Evolutionary conservation across 2,888 invertebrate genomes (phyloP), one percentile per base, ranked within the genome.

Genomic region (Thereva unica): DNA sequence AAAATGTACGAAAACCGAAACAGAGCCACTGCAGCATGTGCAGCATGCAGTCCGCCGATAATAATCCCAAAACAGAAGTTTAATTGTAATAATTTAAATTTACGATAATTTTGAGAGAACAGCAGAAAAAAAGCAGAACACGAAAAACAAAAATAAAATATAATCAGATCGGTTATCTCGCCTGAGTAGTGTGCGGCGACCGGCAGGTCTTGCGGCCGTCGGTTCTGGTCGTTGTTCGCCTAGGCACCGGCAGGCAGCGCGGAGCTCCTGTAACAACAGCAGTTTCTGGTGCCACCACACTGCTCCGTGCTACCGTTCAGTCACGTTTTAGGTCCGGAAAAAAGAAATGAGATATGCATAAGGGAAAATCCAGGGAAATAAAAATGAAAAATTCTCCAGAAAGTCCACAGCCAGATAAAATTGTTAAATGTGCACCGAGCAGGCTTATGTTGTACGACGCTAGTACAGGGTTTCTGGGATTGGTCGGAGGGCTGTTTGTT

Each of bases 31-130:
- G 50, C 50, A 40, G 50, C 61, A 37, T 50, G 61, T 61, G 61
- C 61, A 61, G 50, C 59, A 59, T 49, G 59, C 10, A 38, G 45
- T 59, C 61, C 12, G 50, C 38, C 61, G 61, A 61, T 61, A 61
- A 61, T 61, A 50, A 61, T 61, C 61, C 61, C 40, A 45, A 61
- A 61, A 61, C 61, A 61, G 50, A 61, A 61, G 61, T 61, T 61
- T 61, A 61, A 61, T 61, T 61, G 61, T 61, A 61, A 61, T 61
- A 61, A 61, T 61, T 61, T 61, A 61, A 61, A 61, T 61, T 61
- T 61, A 61, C 61, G 61, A 61, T 61, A 61, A 41, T 50, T 53
- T 53, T 38, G 23, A 23, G 2, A 23, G 23, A 23, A 23, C 23
- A 23, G 23, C 23, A 23, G 23, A 23, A 23, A 23, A 23, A 23